Conservation (phyloP, 2,797 vertebrate genomes). For the Alcedo atthis region DNA sequence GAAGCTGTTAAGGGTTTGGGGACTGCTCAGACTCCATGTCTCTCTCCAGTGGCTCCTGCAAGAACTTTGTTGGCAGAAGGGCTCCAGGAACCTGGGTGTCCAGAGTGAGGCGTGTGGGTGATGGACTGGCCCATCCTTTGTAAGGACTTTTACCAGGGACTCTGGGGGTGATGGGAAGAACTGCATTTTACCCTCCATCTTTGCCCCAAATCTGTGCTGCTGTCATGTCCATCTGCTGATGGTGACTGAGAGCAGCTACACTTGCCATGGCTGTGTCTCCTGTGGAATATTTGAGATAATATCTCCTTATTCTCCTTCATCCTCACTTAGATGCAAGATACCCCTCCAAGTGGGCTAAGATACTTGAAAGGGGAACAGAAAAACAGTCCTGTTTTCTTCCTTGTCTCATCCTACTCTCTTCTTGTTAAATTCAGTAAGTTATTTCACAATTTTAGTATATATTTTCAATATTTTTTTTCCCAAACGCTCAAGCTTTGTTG, state of each 20-base stretch:
- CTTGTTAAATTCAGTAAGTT: not conserved
- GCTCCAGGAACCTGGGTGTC: not conserved
- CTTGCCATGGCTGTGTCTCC: not conserved
- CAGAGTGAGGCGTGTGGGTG: not conserved
- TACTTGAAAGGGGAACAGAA: not conserved
- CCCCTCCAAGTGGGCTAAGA: not conserved
- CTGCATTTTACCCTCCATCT: not conserved
- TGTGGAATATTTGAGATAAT: not conserved
- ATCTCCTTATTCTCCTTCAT: not conserved
- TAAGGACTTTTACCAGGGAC: not conserved
- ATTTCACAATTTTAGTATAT: not conserved
- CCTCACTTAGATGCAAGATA: not conserved
- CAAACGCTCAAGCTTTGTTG: not conserved
- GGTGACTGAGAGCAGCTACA: not conserved
- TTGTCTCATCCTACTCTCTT: not conserved
- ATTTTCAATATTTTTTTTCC: rapidly evolving
- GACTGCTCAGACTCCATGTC: not conserved
- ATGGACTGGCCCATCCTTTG: not conserved
- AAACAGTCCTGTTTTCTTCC: not conserved
- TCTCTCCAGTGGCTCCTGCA: not conserved
- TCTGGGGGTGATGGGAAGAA: not conserved
- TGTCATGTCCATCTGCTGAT: not conserved
- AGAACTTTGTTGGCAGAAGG: not conserved
- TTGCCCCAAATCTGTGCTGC: not conserved
- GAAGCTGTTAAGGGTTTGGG: not conserved